Evolutionary conservation across 2,113 vertebrate species (phyloP).

Genomic region (Nipponia nippon): DNA sequence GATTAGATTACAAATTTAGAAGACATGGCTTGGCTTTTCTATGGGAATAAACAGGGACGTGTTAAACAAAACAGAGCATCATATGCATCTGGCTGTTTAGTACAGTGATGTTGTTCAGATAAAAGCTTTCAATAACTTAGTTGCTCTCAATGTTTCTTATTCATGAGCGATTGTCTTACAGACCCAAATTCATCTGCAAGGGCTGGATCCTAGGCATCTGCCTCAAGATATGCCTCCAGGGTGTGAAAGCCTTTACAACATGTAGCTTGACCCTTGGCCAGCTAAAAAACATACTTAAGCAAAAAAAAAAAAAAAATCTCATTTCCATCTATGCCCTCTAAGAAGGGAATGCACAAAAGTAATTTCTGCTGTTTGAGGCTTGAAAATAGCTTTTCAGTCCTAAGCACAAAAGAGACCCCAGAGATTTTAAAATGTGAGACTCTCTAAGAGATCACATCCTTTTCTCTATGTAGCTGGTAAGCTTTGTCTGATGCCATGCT

Average conservation of each 20-base stretch:
- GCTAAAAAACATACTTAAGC: background rate
- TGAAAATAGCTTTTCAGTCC: background rate
- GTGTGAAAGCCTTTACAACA: background rate
- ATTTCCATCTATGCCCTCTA: background rate
- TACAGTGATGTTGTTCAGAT: background rate
- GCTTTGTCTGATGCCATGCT: background rate
- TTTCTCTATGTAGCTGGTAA: background rate
- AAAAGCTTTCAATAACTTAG: background rate
- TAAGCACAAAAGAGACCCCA: background rate
- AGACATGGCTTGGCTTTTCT: background rate
- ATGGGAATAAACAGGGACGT: background rate
- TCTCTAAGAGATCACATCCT: background rate
- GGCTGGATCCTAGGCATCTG: background rate
- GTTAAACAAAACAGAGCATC: background rate
- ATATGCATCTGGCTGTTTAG: background rate
- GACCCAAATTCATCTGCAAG: background rate
- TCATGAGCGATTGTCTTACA: background rate
- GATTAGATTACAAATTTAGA: background rate
- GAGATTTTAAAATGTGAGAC: background rate
- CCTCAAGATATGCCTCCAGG: background rate
- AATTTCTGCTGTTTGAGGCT: background rate
- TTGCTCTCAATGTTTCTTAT: background rate
- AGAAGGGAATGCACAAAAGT: background rate
- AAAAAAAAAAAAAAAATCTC: background rate
- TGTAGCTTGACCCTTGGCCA: background rate